Percentiles rank a stretch among this genome's conserved stretches.
Evolutionary conservation across 1,140 invertebrate species (phyloP).

Genomic region (Popillia japonica): DNA sequence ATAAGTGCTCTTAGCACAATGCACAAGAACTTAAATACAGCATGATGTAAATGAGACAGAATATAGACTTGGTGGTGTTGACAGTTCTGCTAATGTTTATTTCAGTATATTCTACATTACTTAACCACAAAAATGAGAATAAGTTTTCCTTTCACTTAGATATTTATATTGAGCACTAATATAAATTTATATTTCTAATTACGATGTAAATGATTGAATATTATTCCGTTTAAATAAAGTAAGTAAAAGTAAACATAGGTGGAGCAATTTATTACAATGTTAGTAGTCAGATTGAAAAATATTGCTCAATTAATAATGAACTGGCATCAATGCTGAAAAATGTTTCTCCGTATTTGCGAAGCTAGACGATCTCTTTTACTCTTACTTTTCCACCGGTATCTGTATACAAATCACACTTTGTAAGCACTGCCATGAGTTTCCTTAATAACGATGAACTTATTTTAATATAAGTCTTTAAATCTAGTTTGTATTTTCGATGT

Average conservation of each 20-base stretch:
- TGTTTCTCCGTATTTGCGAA: slow-evolving; percentile 1
- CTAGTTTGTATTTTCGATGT: too few species aligned
- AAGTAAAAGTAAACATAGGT: slow-evolving; percentile 10
- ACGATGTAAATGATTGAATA: slow-evolving; percentile 19
- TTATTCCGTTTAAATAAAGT: background rate
- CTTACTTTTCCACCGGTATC: background rate
- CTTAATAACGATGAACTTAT: too few species aligned
- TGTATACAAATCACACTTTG: background rate
- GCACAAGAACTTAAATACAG: too few species aligned
- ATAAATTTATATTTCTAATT: slow-evolving; percentile 20
- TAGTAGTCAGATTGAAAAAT: background rate
- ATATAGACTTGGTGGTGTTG: background rate
- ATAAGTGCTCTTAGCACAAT: too few species aligned
- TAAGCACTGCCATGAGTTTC: background rate
- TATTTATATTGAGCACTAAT: background rate
- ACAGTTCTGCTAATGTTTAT: too few species aligned
- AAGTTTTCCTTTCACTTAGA: slow-evolving; percentile 2
- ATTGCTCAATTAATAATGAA: background rate
- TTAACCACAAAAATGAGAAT: background rate
- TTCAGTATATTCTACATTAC: background rate
- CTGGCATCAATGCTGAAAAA: background rate
- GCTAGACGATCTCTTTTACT: background rate
- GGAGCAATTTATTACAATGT: background rate
- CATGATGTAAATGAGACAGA: background rate
- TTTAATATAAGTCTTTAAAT: too few species aligned